phyloP scores from a whole-genome alignment of 2,797 vertebrate genomes.

The Typhlichthys subterraneus region DNA sequence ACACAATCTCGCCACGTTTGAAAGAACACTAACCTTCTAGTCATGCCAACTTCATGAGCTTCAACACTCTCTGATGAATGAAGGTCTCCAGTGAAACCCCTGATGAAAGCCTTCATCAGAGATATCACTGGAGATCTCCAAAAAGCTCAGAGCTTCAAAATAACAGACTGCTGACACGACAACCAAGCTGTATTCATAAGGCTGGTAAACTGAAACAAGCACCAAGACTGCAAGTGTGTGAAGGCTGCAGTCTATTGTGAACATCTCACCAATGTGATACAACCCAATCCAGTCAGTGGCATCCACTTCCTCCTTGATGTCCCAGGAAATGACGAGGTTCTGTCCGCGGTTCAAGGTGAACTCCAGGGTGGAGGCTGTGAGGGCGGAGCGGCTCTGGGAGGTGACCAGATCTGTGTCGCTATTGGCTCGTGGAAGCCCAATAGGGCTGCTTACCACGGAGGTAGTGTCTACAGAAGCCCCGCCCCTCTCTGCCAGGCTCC shows the following conservation, averaged over 20 bases:
- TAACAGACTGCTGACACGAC: too few species aligned
- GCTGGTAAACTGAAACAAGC: neutral
- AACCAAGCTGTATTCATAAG: too few species aligned
- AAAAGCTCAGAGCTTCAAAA: too few species aligned
- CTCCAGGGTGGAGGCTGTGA: conserved; percentile 93
- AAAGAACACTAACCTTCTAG: too few species aligned
- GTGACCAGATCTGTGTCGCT: conserved; percentile 96
- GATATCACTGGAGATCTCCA: too few species aligned
- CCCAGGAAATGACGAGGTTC: conserved; percentile 97
- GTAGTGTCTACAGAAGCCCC: conserved; percentile 41
- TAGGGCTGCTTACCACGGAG: conserved; percentile 54
- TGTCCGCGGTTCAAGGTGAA: conserved; percentile 89
- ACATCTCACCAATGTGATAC: conserved; percentile 92
- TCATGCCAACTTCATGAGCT: too few species aligned
- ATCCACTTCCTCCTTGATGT: conserved; percentile 98
- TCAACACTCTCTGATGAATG: too few species aligned
- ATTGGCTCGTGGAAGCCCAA: conserved; percentile 89
- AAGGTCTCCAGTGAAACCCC: too few species aligned
- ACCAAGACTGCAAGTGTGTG: too few species aligned
- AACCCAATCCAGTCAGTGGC: conserved; percentile 98
- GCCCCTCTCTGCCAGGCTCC: conserved; percentile 86
- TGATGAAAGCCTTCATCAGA: too few species aligned
- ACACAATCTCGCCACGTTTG: too few species aligned
- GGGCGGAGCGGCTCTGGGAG: conserved; percentile 91
- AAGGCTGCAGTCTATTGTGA: too few species aligned